These are phyloP conservation scores for Choreutis nemorana DNA, from an alignment of 2,888 invertebrate genomes.

Conservation along the genomic window DNA sequence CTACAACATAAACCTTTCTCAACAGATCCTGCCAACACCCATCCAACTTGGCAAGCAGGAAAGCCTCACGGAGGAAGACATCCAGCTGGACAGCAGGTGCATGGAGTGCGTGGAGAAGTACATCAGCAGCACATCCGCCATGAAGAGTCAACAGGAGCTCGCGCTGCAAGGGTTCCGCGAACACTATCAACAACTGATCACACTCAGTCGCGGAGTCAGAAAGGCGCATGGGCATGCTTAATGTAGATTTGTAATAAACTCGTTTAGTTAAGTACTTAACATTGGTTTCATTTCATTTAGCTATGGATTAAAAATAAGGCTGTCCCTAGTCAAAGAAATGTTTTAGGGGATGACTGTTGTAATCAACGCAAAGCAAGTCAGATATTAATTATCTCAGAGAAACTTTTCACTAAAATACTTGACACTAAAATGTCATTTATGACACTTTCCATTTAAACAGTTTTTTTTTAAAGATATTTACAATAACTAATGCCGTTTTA, in stretches of 20 bases:
- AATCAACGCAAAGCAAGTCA: too few relatives aligned
- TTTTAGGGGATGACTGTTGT: too few relatives aligned
- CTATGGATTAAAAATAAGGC: too few relatives aligned
- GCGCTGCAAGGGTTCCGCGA: conserved; percentile 78
- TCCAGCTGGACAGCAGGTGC: conserved; percentile 63
- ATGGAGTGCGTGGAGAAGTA: conserved; percentile 69
- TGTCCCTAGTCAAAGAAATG: too few relatives aligned
- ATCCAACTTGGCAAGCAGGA: conserved; percentile 47
- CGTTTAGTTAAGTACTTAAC: conserved; percentile 26
- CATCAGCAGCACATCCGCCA: conserved; percentile 67
- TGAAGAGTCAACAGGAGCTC: conserved; percentile 73
- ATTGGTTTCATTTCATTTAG: too few relatives aligned
- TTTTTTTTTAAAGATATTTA: too few relatives aligned
- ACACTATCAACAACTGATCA: conserved; percentile 64
- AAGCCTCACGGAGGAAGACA: conserved; percentile 58
- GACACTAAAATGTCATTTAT: too few relatives aligned
- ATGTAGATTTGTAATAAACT: conserved; percentile 21
- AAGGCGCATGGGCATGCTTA: conserved; percentile 70
- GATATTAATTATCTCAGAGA: too few relatives aligned
- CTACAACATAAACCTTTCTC: conserved; percentile 8
- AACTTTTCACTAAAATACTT: too few relatives aligned
- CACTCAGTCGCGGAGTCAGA: conserved; percentile 69
- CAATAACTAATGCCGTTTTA: conserved; percentile 56
- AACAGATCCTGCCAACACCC: conserved; percentile 50
- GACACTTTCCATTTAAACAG: too few relatives aligned